Evolutionary conservation across 1,140 invertebrate genomes (phyloP).

Genomic region (Pogonognathellus flavescens): DNA sequence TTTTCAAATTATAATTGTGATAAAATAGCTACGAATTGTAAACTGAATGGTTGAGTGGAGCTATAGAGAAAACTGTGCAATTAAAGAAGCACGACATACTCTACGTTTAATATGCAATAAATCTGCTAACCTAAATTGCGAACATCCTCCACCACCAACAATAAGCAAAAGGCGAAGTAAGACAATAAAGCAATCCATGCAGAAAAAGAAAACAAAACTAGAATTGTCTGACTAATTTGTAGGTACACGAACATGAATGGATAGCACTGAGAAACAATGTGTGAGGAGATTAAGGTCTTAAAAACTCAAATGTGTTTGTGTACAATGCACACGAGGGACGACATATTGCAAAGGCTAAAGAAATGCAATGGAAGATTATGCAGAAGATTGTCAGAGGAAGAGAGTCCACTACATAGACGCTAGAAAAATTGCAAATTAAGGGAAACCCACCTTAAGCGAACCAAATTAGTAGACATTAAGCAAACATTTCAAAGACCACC

Average conservation of each 20-base stretch:
- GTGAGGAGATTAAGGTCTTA: neutral
- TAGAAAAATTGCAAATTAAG: constrained; percentile 39
- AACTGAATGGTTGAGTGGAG: no score
- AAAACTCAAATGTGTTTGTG: neutral
- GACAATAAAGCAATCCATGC: neutral
- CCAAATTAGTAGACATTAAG: constrained; percentile 32
- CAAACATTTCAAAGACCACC: constrained; percentile 39
- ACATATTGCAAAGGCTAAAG: neutral
- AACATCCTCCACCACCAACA: no score
- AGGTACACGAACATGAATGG: neutral
- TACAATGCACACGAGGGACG: neutral
- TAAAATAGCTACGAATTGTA: no score
- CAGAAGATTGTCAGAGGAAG: no score
- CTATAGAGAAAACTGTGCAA: neutral
- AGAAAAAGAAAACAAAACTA: constrained; percentile 11
- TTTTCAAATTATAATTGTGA: no score
- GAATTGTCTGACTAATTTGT: constrained; percentile 26
- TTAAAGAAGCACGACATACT: constrained; percentile 20
- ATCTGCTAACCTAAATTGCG: constrained; percentile 16
- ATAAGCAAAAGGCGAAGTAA: neutral
- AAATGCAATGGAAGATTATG: neutral
- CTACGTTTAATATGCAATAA: constrained; percentile 31
- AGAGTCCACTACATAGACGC: neutral
- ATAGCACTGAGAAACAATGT: neutral
- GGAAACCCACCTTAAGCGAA: constrained; percentile 36